Evolutionary conservation across 2,113 vertebrate genomes (phyloP).

Genomic region (Proteles cristata): DNA sequence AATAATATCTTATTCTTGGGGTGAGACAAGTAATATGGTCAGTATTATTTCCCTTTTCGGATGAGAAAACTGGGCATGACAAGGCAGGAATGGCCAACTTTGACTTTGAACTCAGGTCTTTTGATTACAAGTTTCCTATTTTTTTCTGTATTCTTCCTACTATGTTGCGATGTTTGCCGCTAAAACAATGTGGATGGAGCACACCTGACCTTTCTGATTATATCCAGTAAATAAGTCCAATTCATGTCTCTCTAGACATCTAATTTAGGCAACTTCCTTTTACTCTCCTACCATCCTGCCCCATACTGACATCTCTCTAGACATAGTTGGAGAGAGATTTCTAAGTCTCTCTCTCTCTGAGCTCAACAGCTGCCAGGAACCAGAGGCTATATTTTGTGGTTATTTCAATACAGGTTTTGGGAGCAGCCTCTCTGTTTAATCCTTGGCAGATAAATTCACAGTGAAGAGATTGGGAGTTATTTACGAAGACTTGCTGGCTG

Average conservation of each 20-base stretch:
- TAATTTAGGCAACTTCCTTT: neutral
- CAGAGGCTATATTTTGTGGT: conserved; percentile 37
- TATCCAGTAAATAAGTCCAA: neutral
- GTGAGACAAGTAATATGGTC: neutral
- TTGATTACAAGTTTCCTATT: neutral
- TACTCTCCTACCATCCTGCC: neutral
- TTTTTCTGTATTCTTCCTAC: neutral
- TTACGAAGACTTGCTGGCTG: conserved; percentile 69
- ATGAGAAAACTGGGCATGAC: neutral
- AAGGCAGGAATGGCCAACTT: neutral
- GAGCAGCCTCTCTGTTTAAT: conserved; percentile 76
- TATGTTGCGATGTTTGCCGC: neutral
- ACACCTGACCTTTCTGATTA: neutral
- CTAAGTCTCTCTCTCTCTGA: conserved; percentile 18
- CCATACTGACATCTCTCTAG: neutral
- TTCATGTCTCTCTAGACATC: neutral
- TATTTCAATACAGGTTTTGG: conserved; percentile 76
- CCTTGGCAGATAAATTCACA: conserved; percentile 74
- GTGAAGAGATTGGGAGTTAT: conserved; percentile 76
- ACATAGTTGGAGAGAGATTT: conserved; percentile 27
- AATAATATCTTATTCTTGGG: neutral
- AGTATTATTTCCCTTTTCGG: neutral
- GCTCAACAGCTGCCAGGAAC: conserved; percentile 65
- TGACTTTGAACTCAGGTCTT: conserved; percentile 1
- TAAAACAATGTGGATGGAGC: neutral